Evolutionary conservation across 2,888 invertebrate species (phyloP), one percentile per base, ranked within the genome.

Genomic region (Cinara cedri): DNA sequence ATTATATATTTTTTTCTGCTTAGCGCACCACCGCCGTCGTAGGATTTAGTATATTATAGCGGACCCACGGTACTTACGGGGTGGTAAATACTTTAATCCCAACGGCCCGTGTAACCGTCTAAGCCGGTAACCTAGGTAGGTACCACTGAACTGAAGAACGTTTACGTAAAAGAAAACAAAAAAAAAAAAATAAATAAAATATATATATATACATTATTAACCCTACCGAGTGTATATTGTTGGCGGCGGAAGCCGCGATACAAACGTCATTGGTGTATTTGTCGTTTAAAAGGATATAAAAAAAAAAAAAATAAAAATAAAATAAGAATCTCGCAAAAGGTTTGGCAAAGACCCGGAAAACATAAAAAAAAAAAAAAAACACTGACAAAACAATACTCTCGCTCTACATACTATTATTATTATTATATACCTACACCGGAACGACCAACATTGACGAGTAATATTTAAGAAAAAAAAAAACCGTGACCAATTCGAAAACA

Each of bases 51-150:
- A 21, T 19, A 65, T 19, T 51, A 26, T 62, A 62, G 66, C 42
- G 13, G 11, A 1, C 42, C 3, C 3, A 21, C 57, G 74, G 55
- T 76, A 60, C 76, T 76, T 68, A 76, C 9, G 55, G 49, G n/a
- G 46, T 14, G 55, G 75, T 68, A 76, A 76, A 76, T 68, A 76
- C 76, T 66, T 76, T 76, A 76, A 76, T 66, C 76, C 68, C 76
- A 16, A 66, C 57, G 57, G 46, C 68, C 57, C 34, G 34, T 57
- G 68, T 76, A 66, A 76, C 76, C 76, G 19, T 49, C 68, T 76
- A 76, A 76, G 76, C 76, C 62, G 62, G 24, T 13, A n/a, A n/a
- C n/a, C n/a, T n/a, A 10, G 62, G 62, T 34, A 49, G 62, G 62
- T 34, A 49, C n/a, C n/a, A n/a, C 46, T 49, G 57, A 76, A 34